Conservation (phyloP, 2,797 vertebrate genomes). For the Etheostoma perlongum region DNA sequence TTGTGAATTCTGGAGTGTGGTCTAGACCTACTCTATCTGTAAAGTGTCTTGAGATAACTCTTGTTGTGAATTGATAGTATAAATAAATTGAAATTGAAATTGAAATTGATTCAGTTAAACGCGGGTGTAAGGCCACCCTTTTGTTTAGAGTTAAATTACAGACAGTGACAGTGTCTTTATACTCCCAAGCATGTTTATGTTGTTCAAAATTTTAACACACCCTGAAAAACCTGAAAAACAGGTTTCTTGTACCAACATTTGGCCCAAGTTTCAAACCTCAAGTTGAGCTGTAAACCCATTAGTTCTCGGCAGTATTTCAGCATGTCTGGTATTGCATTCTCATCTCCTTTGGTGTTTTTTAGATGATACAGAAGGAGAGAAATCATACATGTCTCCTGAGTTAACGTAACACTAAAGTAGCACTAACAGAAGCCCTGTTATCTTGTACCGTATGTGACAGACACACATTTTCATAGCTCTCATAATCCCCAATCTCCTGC, state of each 20-base stretch:
- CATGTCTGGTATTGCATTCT: not conserved
- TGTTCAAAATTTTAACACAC: not conserved
- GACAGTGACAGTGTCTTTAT: not conserved
- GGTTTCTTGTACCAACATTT: not conserved
- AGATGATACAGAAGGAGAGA: not conserved
- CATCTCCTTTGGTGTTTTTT: not conserved
- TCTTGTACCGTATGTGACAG: conserved; percentile 4
- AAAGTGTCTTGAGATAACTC: too few relatives aligned
- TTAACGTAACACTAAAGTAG: not conserved
- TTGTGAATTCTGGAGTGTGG: not conserved
- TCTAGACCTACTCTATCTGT: too few relatives aligned
- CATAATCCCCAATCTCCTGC: not conserved
- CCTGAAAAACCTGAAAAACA: conserved; percentile 30
- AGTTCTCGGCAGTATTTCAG: not conserved
- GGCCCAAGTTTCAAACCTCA: conserved; percentile 1
- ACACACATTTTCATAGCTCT: conserved; percentile 13
- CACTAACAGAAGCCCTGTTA: not conserved
- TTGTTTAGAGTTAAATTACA: conserved; percentile 8
- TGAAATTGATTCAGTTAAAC: not conserved
- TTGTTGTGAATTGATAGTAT: too few relatives aligned
- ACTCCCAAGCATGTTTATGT: not conserved
- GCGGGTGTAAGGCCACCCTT: not conserved
- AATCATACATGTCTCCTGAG: not conserved
- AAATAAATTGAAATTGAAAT: too few relatives aligned
- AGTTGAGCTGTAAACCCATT: not conserved